Evolutionary conservation across 2,888 invertebrate genomes (phyloP).

Genomic region (Volucella inflata): DNA sequence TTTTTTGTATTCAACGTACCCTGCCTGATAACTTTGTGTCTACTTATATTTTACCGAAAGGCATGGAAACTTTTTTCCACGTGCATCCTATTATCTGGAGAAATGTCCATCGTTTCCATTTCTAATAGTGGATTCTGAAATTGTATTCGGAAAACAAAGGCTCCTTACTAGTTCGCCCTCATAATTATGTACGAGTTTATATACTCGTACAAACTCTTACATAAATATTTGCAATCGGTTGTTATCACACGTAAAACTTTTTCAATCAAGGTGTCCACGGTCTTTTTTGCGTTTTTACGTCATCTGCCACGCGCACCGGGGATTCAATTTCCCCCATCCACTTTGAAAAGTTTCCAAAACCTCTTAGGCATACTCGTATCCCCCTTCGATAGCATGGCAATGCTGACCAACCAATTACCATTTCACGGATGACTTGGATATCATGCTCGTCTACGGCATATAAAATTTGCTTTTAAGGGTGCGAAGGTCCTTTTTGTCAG

Average conservation of each 20-base stretch:
- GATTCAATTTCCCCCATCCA: slow-evolving; percentile 3
- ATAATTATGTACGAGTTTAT: too few species aligned
- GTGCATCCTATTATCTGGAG: not conserved
- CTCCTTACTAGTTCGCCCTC: too few species aligned
- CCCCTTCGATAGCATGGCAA: not conserved
- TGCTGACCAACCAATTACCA: slow-evolving; percentile 45
- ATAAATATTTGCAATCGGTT: slow-evolving; percentile 41
- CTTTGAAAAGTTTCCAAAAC: not conserved
- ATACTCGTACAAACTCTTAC: not conserved
- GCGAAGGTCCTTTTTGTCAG: too few species aligned
- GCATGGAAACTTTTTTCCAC: not conserved
- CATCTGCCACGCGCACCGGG: not conserved
- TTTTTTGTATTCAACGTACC: not conserved
- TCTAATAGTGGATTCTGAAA: not conserved
- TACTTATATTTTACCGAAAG: not conserved
- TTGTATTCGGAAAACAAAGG: not conserved
- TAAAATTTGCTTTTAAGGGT: not conserved
- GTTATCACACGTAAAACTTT: slow-evolving; percentile 61
- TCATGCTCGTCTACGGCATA: not conserved
- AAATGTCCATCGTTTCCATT: not conserved
- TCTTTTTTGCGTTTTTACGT: not conserved
- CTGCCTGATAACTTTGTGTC: not conserved
- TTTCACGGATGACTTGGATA: slow-evolving; percentile 22
- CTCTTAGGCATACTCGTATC: slow-evolving; percentile 1
- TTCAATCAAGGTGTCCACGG: slow-evolving; percentile 54